Evolutionary conservation across 1,140 invertebrate species (phyloP), one percentile per base, ranked within the genome.

Genomic region (Drosophila triauraria): DNA sequence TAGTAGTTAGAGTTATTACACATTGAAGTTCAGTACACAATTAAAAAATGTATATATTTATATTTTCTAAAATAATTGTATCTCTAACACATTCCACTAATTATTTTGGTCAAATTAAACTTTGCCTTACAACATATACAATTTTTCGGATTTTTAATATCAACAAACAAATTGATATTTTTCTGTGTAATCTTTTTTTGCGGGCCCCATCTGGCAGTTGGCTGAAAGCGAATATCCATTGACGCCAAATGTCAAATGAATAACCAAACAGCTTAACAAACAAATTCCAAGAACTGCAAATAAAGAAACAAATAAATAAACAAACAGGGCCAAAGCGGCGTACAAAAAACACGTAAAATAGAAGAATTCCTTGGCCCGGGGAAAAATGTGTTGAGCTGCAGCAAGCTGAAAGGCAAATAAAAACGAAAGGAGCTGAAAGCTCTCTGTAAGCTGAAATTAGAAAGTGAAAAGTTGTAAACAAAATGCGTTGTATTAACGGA

Each of bases 381-480:
- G 35, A 23, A 42, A 56, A 51, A 35, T 35, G 10, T 42, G 58
- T 51, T 48, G 56, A 50, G 78, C 61, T 56, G 47, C 63, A 62
- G 47, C 63, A 67, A 87, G 84, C 83, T 77, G 60, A 88, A 88
- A 90, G 53, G 63, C 69, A 88, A 88, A 86, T 82, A 86, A 86
- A 86, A 71, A 57, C 62, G 50, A 58, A 75, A 78, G 78, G 75
- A 78, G 75, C 69, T 54, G 53, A 85, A 85, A 75, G 69, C 69
- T 54, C 32, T 58, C 69, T 54, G 68, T 80, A 86, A 81, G 75
- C 75, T 64, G 68, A 82, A 90, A 90, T 85, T 78, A 82, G 75
- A 90, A 90, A 90, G 82, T 85, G 81, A 90, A 90, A 90, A 90
- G 85, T 90, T 90, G 85, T 85, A 90, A 78, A 82, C 75, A 79